These are phyloP conservation scores for Drosophila nigricruria DNA, from an alignment of 2,888 invertebrate genomes.

Conservation along the genomic window DNA sequence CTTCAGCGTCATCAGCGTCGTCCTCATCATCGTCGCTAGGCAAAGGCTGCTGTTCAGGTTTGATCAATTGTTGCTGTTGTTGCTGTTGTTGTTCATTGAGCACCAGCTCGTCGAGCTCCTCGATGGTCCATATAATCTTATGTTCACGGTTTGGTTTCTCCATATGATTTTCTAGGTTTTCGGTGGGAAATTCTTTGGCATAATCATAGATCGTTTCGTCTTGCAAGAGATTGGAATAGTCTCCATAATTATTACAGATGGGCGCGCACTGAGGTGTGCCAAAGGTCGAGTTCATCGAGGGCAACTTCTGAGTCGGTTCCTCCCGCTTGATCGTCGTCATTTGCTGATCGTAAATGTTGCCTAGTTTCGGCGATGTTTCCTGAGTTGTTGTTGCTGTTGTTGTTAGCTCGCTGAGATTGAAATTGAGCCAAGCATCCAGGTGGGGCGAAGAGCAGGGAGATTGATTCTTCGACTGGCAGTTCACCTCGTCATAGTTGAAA, in stretches of 20 bases:
- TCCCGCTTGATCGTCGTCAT: conserved; percentile 31
- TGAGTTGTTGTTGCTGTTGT: conserved; percentile 31
- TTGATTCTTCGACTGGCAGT: conserved; percentile 85
- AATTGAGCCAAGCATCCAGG: conserved; percentile 85
- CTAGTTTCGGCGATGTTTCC: conserved; percentile 68
- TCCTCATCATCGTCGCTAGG: conserved; percentile 39
- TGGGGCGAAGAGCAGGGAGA: conserved; percentile 85
- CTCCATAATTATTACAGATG: conserved; percentile 64
- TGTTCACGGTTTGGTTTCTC: conserved; percentile 84
- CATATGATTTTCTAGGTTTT: conserved; percentile 82
- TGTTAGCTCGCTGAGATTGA: conserved; percentile 77
- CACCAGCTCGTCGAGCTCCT: conserved; percentile 78
- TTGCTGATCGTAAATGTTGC: conserved; percentile 64
- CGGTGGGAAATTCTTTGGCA: conserved; percentile 69
- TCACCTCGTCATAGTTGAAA: conserved; percentile 85
- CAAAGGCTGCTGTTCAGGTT: background rate
- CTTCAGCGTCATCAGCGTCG: conserved; percentile 46
- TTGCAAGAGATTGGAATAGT: conserved; percentile 55
- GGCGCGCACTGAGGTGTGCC: conserved; percentile 81
- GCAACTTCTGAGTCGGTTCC: conserved; percentile 67
- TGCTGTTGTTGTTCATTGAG: conserved; percentile 36
- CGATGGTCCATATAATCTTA: conserved; percentile 85
- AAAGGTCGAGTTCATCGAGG: conserved; percentile 84
- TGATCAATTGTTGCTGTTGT: background rate
- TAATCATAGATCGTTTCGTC: conserved; percentile 37